Percentiles rank a stretch among this genome's conserved stretches.
These are phyloP conservation scores for Tetragonula carbonaria DNA, from an alignment of 2,888 invertebrate genomes.

Conservation along the genomic window DNA sequence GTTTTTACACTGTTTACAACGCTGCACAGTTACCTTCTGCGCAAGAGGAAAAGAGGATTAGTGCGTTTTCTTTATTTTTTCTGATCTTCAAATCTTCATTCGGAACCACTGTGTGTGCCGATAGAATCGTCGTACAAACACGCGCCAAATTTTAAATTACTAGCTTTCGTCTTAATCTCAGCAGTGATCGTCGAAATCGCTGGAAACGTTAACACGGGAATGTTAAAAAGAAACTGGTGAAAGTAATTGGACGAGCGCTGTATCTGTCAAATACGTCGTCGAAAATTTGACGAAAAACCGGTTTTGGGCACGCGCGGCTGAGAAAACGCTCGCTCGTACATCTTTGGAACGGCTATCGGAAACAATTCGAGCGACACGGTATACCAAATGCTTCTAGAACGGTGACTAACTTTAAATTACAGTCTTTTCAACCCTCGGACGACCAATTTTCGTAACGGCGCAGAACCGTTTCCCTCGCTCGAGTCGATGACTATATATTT, in stretches of 20 bases:
- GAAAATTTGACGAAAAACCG: conserved; percentile 63
- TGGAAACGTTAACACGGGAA: not conserved
- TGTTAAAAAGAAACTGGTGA: conserved; percentile 24
- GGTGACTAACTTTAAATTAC: conserved; percentile 41
- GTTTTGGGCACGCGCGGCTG: conserved; percentile 51
- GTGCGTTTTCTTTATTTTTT: no score
- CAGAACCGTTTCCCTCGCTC: not conserved
- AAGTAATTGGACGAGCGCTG: conserved; percentile 37
- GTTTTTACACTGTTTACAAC: no score
- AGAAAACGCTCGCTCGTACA: conserved; percentile 5
- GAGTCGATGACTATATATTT: not conserved
- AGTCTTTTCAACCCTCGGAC: not conserved
- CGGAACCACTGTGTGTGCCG: no score
- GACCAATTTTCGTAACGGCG: conserved; percentile 38
- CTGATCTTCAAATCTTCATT: no score
- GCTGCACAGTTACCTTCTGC: no score
- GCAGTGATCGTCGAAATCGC: not conserved
- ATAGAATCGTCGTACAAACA: no score
- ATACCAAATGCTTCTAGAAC: conserved; percentile 22
- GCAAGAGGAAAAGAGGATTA: no score
- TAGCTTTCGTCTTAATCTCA: no score
- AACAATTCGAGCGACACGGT: conserved; percentile 22
- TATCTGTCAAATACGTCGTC: conserved; percentile 50
- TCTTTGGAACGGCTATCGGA: not conserved
- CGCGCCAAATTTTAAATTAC: no score